phyloP scores from a whole-genome alignment of 1,140 invertebrate species.

The Cephus cinctus region DNA sequence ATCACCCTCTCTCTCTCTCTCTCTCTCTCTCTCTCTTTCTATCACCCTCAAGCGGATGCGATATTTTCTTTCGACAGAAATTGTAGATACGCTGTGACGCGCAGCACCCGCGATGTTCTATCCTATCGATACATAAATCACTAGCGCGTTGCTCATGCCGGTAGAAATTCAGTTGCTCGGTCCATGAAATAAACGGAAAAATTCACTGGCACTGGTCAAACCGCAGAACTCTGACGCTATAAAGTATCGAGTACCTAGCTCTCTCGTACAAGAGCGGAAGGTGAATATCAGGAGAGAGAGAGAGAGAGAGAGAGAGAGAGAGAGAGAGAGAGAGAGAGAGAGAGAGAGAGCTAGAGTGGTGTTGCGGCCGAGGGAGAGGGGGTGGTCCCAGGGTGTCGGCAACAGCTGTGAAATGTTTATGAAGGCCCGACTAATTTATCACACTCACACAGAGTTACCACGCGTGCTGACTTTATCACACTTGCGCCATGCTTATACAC shows the following conservation, averaged over 20 bases:
- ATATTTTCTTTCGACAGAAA: not conserved
- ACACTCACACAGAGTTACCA: slow-evolving; percentile 30
- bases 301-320: not conserved
- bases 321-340: slow-evolving; percentile 10
- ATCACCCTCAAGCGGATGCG: no score
- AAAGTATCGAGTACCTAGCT: slow-evolving; percentile 24
- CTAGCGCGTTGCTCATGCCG: not conserved
- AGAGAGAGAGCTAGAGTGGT: slow-evolving; percentile 3
- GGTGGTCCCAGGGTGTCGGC: slow-evolving; percentile 36
- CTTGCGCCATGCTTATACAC: slow-evolving; percentile 4
- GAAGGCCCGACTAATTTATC: slow-evolving; percentile 54
- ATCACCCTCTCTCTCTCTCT: not conserved
- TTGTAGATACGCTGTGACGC: no score
- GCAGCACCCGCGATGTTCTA: not conserved
- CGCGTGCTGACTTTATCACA: slow-evolving; percentile 16
- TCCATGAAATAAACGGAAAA: slow-evolving; percentile 21
- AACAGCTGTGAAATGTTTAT: slow-evolving; percentile 54
- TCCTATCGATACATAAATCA: not conserved
- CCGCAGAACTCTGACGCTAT: slow-evolving; percentile 18
- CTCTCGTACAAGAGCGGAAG: slow-evolving; percentile 2
- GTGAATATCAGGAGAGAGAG: slow-evolving; percentile 3
- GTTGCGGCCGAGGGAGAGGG: slow-evolving; percentile 14
- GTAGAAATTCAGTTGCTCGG: slow-evolving; percentile 14
- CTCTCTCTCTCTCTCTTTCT: slow-evolving; percentile 1
- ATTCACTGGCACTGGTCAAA: slow-evolving; percentile 14